Percentiles rank a stretch among this genome's conserved stretches.
These are phyloP conservation scores for Engystomops pustulosus DNA, from an alignment of 2,113 vertebrate species.

Conservation along the genomic window DNA sequence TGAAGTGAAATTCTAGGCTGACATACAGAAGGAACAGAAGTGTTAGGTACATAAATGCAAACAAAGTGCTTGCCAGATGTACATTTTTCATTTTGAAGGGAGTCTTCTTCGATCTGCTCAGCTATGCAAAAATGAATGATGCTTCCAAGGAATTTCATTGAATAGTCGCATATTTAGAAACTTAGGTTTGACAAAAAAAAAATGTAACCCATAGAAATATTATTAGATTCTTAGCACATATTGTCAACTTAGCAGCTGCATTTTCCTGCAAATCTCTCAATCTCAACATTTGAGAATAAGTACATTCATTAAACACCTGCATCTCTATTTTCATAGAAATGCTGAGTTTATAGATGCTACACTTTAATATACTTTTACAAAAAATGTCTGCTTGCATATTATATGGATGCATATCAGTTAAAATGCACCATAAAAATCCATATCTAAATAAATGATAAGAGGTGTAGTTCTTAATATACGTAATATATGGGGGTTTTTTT, in stretches of 20 bases:
- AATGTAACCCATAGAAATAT: conserved; percentile 29
- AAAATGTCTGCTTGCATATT: background rate
- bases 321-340: background rate
- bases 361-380: background rate
- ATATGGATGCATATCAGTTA: background rate
- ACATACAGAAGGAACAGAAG: conserved; percentile 39
- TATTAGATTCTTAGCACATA: conserved; percentile 23
- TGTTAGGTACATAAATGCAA: conserved; percentile 31
- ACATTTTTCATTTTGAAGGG: conserved; percentile 19
- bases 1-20: conserved; percentile 3
- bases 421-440: background rate
- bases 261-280: conserved; percentile 8
- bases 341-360: background rate
- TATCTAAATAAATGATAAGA: too few species aligned
- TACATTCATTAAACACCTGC: conserved; percentile 23
- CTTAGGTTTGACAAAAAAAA: conserved; percentile 10
- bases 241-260: conserved; percentile 26
- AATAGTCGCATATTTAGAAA: conserved; percentile 20
- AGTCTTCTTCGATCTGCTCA: conserved; percentile 40
- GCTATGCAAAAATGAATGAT: conserved; percentile 43
- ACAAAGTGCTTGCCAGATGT: conserved; percentile 37
- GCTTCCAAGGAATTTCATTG: conserved; percentile 35
- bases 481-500: too few species aligned
- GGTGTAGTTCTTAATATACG: too few species aligned
- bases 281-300: background rate